A percentile compares a stretch with the other conserved stretches of the same genome.
These are phyloP conservation scores for Indicator indicator DNA, from an alignment of 2,113 vertebrate genomes.

Conservation along the genomic window DNA sequence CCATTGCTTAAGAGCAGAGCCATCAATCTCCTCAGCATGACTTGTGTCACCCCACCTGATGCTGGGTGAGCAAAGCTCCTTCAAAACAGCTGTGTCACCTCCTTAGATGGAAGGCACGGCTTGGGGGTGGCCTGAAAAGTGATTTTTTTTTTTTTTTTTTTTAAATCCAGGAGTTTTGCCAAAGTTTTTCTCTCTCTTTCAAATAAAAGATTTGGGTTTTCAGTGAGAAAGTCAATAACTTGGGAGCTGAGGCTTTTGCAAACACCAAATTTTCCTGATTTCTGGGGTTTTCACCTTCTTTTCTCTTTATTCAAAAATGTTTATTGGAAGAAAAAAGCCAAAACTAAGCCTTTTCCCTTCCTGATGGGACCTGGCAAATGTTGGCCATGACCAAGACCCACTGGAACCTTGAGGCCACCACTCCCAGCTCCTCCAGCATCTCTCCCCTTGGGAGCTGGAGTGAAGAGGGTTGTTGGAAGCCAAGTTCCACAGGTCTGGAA, in stretches of 20 bases:
- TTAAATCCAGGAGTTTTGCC: not conserved
- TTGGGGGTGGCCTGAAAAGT: not conserved
- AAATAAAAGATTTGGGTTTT: not conserved
- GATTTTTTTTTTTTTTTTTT: not conserved
- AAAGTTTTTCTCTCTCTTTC: not conserved
- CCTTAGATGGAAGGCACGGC: not conserved
- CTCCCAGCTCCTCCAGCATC: too few relatives aligned
- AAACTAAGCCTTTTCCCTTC: not conserved
- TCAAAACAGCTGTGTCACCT: not conserved
- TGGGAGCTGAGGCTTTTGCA: not conserved
- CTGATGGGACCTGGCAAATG: rapidly evolving
- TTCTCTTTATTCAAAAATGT: not conserved
- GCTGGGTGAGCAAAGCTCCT: not conserved
- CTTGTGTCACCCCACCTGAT: rapidly evolving
- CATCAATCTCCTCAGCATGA: rapidly evolving
- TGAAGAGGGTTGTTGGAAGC: not conserved
- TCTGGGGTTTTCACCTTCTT: not conserved
- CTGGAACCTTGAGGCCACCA: not conserved
- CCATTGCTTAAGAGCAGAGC: rapidly evolving
- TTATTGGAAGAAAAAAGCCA: not conserved
- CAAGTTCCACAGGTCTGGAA: too few relatives aligned
- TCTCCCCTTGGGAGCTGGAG: rapidly evolving
- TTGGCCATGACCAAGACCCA: too few relatives aligned
- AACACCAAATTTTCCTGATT: not conserved
- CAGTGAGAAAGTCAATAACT: not conserved